Evolutionary conservation across 2,888 invertebrate species (phyloP).

Genomic region (Ommatoiulus sabulosus): DNA sequence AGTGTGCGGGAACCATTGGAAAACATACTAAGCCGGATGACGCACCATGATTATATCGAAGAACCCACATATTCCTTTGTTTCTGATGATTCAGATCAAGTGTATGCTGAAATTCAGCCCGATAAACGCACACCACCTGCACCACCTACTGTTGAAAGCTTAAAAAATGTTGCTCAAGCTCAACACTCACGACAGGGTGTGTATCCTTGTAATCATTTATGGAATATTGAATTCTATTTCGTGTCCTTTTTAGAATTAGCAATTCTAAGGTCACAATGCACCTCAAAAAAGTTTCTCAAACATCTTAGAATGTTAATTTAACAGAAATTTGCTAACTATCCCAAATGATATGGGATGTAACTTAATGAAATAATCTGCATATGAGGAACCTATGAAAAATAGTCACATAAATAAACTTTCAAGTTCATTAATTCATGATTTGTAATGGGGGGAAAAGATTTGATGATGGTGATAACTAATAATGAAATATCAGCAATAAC

Average conservation of each 20-base stretch:
- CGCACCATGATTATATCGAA: neutral
- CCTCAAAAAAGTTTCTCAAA: too few species aligned
- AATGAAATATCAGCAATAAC: too few species aligned
- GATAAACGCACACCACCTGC: slow-evolving; percentile 60
- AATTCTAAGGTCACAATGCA: too few species aligned
- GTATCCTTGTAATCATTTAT: neutral
- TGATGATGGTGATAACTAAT: too few species aligned
- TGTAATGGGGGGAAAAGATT: too few species aligned
- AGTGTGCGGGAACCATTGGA: slow-evolving; percentile 52
- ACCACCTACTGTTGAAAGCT: slow-evolving; percentile 62
- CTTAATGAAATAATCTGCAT: too few species aligned
- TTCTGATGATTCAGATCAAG: slow-evolving; percentile 59
- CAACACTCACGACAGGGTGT: slow-evolving; percentile 62
- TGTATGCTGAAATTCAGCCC: slow-evolving; percentile 62
- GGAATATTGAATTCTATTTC: neutral
- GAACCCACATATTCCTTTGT: slow-evolving; percentile 61
- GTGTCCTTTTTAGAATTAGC: neutral
- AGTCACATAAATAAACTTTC: too few species aligned
- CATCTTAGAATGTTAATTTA: too few species aligned
- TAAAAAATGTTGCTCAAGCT: slow-evolving; percentile 62
- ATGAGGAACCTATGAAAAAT: too few species aligned
- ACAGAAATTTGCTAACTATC: too few species aligned
- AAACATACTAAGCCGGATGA: neutral
- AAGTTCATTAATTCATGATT: too few species aligned
- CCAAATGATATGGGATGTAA: too few species aligned